Evolutionary conservation across 53 echinoderm and acorn worm species (phyloP).

Genomic region (Holothuria leucospilota): DNA sequence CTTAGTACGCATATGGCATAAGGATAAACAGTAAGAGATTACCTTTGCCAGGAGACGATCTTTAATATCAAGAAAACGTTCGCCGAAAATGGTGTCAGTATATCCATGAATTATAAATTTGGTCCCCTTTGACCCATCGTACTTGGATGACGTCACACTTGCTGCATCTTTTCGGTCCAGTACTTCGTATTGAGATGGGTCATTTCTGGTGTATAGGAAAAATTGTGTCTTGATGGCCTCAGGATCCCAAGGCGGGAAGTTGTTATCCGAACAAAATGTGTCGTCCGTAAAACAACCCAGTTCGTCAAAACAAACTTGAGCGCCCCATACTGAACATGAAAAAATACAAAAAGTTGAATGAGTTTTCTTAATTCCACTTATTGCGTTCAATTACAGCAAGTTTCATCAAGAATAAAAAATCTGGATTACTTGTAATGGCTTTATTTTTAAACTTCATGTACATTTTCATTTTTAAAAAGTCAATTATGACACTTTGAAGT

Average conservation of each 20-base stretch:
- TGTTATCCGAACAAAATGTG: slow-evolving; percentile 61
- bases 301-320: slow-evolving; percentile 73
- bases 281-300: slow-evolving; percentile 80
- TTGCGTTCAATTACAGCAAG: too few species aligned
- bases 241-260: slow-evolving; percentile 77
- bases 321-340: background rate
- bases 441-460: too few species aligned
- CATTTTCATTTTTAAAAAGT: too few species aligned
- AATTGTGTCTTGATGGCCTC: slow-evolving; percentile 72
- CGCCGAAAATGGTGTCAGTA: slow-evolving; percentile 68
- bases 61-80: slow-evolving; percentile 60
- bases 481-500: too few species aligned
- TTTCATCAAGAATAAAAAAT: too few species aligned
- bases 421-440: too few species aligned
- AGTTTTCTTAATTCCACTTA: too few species aligned
- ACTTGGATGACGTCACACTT: slow-evolving; percentile 27
- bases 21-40: background rate
- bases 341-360: too few species aligned
- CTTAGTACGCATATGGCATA: too few species aligned
- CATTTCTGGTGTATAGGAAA: slow-evolving; percentile 64
- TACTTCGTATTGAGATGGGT: background rate
- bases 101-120: slow-evolving; percentile 82
- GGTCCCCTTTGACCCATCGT: slow-evolving; percentile 42
- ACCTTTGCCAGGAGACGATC: slow-evolving; percentile 44
- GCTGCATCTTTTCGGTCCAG: slow-evolving; percentile 38